These are phyloP conservation scores for Xenops minutus DNA, from an alignment of 2,797 vertebrate genomes.

Conservation along the genomic window DNA sequence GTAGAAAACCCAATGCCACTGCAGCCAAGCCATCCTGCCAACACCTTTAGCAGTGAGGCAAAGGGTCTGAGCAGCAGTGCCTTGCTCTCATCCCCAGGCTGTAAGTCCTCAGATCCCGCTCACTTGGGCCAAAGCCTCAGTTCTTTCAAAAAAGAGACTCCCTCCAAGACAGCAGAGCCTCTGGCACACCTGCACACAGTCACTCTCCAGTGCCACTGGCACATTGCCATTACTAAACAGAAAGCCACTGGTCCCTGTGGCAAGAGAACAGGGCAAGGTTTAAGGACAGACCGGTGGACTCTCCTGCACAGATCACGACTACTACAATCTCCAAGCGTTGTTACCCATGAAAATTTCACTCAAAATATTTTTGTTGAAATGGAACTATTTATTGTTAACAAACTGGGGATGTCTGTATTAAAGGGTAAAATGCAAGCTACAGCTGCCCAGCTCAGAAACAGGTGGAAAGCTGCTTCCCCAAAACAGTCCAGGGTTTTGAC, in stretches of 20 bases:
- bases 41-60: neutral
- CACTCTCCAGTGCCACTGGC: neutral
- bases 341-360: neutral
- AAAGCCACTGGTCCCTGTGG: neutral
- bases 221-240: neutral
- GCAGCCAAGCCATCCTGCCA: neutral
- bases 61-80: neutral
- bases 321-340: neutral
- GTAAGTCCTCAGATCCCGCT: fast-evolving
- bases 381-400: neutral
- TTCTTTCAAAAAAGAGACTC: neutral
- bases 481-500: constrained; percentile 1
- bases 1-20: neutral
- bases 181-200: neutral
- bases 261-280: neutral
- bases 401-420: neutral
- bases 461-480: constrained; percentile 18
- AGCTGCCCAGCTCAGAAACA: constrained; percentile 12
- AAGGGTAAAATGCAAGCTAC: neutral
- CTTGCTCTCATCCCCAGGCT: neutral
- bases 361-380: neutral
- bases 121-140: neutral
- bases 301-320: neutral
- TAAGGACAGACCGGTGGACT: neutral
- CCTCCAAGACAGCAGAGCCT: neutral